Evolutionary conservation across 2,113 vertebrate species (phyloP).

Genomic region (Chlorocebus sabaeus): DNA sequence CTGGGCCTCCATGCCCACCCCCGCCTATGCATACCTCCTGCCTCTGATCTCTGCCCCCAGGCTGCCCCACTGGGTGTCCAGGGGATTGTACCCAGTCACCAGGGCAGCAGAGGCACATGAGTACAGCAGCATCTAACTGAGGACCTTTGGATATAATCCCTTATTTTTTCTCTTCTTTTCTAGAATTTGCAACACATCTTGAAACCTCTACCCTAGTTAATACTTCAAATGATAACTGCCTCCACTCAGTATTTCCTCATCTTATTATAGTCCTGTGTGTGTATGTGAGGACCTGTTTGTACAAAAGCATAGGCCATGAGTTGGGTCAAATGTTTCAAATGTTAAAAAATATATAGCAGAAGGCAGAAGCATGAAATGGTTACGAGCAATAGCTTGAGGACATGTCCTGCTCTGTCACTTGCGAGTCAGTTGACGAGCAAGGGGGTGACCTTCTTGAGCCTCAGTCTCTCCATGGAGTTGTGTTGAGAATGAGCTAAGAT

Average conservation of each 20-base stretch:
- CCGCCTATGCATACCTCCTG: neutral
- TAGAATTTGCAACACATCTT: neutral
- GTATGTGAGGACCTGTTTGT: neutral
- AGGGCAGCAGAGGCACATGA: neutral
- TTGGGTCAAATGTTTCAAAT: neutral
- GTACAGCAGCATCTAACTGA: neutral
- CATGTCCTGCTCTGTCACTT: neutral
- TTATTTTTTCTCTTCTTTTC: neutral
- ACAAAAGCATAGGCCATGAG: neutral
- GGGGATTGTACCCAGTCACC: no score
- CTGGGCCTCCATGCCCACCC: neutral
- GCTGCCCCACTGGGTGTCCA: neutral
- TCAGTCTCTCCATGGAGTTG: neutral
- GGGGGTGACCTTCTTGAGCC: neutral
- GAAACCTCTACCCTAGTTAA: neutral
- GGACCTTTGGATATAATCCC: neutral
- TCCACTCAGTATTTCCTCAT: neutral
- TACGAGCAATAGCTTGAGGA: neutral
- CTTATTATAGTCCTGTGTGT: neutral
- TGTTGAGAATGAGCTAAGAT: neutral
- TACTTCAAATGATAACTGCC: neutral
- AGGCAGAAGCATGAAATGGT: neutral
- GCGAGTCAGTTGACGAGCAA: neutral
- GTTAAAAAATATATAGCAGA: neutral
- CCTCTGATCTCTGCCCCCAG: neutral